Base-by-base conservation (phyloP, 2,888 invertebrate genomes). In the Amiota mariae region DNA sequence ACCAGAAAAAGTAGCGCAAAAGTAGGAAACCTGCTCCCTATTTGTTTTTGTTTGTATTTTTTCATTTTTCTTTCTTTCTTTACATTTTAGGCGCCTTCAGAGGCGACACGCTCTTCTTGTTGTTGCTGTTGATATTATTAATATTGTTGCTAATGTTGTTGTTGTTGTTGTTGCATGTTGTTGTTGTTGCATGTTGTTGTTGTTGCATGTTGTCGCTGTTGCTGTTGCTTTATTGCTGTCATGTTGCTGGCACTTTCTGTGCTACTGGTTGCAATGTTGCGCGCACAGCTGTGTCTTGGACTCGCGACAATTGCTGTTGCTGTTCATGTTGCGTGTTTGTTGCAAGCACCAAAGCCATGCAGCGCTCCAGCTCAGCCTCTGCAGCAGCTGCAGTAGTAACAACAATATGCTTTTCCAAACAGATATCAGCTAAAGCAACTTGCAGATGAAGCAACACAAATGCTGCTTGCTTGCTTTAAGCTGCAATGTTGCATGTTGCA, bases 241-340 rank as follows among this genome's bases (percentile, higher is more conserved):
- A 20, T 59, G 15, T 59, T 18, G 59, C 57, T 72, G 18, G n/a
- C 12, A 13, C 8, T 61, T 61, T 59, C 68, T 73, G 57, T n/a
- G 61, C 73, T 59, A 13, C 61, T 73, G 73, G 56, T 71, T 66
- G 73, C 70, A 61, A 71, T 63, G 66, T 57, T 54, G 72, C 67
- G 63, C 70, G 66, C 70, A 71, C 66, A 71, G 61, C 64, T 56
- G 73, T 57, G 64, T 54, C 73, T 36, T 67, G 54, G 59, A 15
- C 36, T 70, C 15, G 59, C 72, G 70, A 51, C 75, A 75, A 67
- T 67, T 71, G 75, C 67, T 68, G 63, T 46, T 54, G 46, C 15
- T 67, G 13, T 49, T 47, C 57, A 46, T 48, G 73, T 68, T 71
- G 46, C n/a, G 51, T 51, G 51, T 68, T 51, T 51, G 51, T 68